phyloP scores from a whole-genome alignment of 2,113 vertebrate species.

The Burhinus bistriatus region DNA sequence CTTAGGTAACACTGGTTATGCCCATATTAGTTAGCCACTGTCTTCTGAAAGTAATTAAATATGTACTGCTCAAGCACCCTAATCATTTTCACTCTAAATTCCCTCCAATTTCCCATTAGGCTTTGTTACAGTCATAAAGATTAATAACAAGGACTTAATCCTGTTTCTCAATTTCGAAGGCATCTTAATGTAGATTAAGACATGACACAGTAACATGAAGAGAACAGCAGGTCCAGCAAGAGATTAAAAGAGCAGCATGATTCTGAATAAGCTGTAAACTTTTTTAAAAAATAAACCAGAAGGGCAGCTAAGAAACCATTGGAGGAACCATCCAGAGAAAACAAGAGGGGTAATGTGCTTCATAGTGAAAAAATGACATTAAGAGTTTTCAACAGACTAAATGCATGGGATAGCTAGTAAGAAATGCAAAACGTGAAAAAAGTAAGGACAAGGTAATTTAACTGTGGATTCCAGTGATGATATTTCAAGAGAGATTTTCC shows the following conservation, averaged over 20 bases:
- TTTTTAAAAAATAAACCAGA: neutral
- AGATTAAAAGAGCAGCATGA: neutral
- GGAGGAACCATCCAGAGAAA: neutral
- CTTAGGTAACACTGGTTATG: neutral
- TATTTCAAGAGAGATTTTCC: neutral
- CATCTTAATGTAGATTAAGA: neutral
- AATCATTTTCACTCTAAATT: neutral
- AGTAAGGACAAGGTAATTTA: neutral
- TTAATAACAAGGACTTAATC: conserved; percentile 16
- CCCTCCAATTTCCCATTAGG: conserved; percentile 3
- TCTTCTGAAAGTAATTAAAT: neutral
- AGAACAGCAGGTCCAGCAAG: neutral
- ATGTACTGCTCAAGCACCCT: neutral
- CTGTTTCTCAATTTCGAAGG: conserved; percentile 1
- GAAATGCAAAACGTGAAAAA: neutral
- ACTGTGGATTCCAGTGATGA: neutral
- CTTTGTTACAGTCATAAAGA: neutral
- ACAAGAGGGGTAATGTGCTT: neutral
- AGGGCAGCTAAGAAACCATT: neutral
- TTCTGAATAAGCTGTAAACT: neutral
- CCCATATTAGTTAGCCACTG: neutral
- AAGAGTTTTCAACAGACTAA: neutral
- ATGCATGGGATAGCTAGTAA: neutral
- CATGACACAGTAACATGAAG: neutral
- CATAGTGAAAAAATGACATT: neutral